A percentile compares a stretch with the other conserved stretches of the same genome.
These are phyloP conservation scores for Mechanitis mazaeus DNA, from an alignment of 2,888 invertebrate genomes.

Conservation along the genomic window DNA sequence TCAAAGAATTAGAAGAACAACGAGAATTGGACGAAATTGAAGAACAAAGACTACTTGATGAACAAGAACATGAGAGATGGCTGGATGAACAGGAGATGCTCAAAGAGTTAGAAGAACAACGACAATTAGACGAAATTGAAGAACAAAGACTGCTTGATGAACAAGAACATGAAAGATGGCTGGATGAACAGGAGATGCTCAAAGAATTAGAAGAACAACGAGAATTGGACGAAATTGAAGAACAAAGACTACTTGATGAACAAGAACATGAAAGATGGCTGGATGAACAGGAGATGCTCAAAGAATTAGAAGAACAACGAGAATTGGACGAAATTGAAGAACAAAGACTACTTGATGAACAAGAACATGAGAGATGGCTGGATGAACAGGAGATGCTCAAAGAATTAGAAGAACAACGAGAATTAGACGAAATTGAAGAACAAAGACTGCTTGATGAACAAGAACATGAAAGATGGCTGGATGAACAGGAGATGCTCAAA, in stretches of 20 bases:
- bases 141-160: not conserved
- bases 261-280: conserved; percentile 1
- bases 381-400: not conserved
- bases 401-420: not conserved
- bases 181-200: not conserved
- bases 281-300: not conserved
- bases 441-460: conserved; percentile 1
- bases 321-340: not conserved
- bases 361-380: conserved; percentile 1
- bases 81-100: not conserved
- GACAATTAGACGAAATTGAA: not conserved
- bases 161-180: not conserved
- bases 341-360: not conserved
- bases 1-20: conserved; percentile 1
- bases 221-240: not conserved
- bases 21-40: not conserved
- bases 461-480: not conserved
- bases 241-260: not conserved
- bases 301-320: not conserved
- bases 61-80: conserved; percentile 1
- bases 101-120: conserved; percentile 1
- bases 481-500: not conserved
- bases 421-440: not conserved
- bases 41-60: not conserved
- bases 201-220: conserved; percentile 1